Evolutionary conservation across 2,797 vertebrate species (phyloP).

Genomic region (Buceros bicornis): DNA sequence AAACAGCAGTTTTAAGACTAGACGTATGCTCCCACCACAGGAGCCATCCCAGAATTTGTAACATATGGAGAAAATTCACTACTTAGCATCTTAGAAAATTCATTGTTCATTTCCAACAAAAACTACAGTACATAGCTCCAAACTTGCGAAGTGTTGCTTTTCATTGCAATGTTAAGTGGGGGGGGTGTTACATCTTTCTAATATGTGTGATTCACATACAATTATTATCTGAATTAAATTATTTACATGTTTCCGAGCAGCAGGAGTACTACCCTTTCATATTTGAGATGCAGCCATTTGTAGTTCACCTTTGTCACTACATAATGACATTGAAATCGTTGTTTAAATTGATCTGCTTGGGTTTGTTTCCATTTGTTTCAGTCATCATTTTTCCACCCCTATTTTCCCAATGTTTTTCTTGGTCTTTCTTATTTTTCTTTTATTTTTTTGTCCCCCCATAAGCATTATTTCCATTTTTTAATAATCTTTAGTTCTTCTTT

Average conservation of each 20-base stretch:
- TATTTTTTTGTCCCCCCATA: not conserved
- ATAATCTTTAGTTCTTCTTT: not conserved
- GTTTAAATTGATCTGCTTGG: not conserved
- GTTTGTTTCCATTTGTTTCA: not conserved
- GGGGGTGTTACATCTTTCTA: rapidly evolving
- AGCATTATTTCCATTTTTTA: not conserved
- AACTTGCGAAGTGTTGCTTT: not conserved
- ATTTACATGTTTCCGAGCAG: not conserved
- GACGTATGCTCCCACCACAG: conserved; percentile 53
- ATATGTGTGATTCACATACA: not conserved
- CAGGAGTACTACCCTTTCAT: not conserved
- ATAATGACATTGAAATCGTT: not conserved
- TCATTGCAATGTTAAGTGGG: not conserved
- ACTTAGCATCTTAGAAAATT: conserved; percentile 42
- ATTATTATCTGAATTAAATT: not conserved
- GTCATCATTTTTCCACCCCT: rapidly evolving
- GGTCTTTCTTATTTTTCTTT: not conserved
- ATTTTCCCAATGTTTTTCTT: not conserved
- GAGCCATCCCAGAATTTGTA: conserved; percentile 2
- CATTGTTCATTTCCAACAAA: conserved; percentile 12
- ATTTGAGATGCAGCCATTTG: not conserved
- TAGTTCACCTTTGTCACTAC: not conserved
- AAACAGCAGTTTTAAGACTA: conserved; percentile 35
- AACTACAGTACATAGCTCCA: not conserved
- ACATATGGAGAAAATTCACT: conserved; percentile 52